These are phyloP conservation scores for Scaeva pyrastri DNA, from an alignment of 2,888 invertebrate species.

Conservation along the genomic window DNA sequence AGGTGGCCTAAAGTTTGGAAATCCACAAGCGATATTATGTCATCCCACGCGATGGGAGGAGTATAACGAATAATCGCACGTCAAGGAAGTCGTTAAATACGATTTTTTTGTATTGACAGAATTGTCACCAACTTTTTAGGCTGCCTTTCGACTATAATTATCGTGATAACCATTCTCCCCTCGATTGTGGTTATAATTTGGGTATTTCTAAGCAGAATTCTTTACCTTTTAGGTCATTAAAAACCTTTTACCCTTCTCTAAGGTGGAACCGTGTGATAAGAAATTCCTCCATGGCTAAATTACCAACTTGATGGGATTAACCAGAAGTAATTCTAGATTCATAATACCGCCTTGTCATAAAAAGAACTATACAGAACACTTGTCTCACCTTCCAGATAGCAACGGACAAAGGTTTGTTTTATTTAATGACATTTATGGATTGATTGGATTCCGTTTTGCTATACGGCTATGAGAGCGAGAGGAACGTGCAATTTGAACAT, in stretches of 20 bases:
- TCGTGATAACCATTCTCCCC: conserved; percentile 14
- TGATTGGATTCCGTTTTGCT: neutral
- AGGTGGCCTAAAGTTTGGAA: conserved; percentile 44
- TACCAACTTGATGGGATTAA: conserved; percentile 48
- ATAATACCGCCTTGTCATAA: conserved; percentile 35
- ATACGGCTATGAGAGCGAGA: too few species aligned
- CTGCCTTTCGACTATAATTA: neutral
- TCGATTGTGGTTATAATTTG: conserved; percentile 32
- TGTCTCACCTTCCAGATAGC: conserved; percentile 30
- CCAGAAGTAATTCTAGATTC: conserved; percentile 51
- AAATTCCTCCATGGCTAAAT: conserved; percentile 29
- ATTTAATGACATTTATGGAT: neutral
- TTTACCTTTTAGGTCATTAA: conserved; percentile 39
- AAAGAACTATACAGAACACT: conserved; percentile 44
- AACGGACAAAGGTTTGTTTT: neutral
- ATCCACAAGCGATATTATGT: conserved; percentile 53
- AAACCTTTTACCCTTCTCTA: conserved; percentile 32
- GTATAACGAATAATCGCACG: conserved; percentile 1
- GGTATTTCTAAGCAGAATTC: conserved; percentile 53
- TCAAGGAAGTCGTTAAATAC: conserved; percentile 60
- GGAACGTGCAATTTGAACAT: conserved; percentile 54
- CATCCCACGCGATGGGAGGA: conserved; percentile 36
- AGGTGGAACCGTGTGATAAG: neutral
- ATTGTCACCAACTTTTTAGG: neutral
- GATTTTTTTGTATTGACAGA: conserved; percentile 23